Evolutionary conservation across 2,113 vertebrate genomes (phyloP).

Genomic region (Lepidothrix coronata): DNA sequence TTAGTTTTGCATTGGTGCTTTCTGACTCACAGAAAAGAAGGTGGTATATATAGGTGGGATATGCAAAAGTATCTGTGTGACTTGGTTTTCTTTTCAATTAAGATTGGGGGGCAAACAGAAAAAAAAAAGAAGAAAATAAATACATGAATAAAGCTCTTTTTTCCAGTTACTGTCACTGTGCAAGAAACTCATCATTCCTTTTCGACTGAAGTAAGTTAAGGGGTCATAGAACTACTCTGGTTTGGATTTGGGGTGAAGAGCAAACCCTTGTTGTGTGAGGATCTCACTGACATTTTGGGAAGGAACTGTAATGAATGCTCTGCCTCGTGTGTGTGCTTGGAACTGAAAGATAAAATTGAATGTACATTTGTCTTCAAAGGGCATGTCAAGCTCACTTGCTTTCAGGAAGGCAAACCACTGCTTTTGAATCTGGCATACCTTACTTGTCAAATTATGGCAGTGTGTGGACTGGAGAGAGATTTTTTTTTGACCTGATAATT

Average conservation of each 20-base stretch:
- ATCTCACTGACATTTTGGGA: not conserved
- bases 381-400: not conserved
- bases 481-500: not conserved
- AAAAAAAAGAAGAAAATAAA: not conserved
- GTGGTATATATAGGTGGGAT: not conserved
- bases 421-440: not conserved
- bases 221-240: not conserved
- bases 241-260: not conserved
- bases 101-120: fast-evolving
- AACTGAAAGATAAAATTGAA: not conserved
- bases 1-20: not conserved
- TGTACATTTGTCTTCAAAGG: not conserved
- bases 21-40: not conserved
- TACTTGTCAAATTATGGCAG: not conserved
- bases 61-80: not conserved
- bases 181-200: not conserved
- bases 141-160: not conserved
- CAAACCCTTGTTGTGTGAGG: not conserved
- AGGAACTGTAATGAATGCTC: not conserved
- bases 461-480: not conserved
- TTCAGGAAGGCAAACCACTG: not conserved
- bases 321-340: not conserved
- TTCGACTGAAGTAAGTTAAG: not conserved
- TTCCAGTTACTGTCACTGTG: not conserved
- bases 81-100: not conserved